Conservation (phyloP, 2,888 invertebrate species). For the Torymus aiolomorphi region DNA sequence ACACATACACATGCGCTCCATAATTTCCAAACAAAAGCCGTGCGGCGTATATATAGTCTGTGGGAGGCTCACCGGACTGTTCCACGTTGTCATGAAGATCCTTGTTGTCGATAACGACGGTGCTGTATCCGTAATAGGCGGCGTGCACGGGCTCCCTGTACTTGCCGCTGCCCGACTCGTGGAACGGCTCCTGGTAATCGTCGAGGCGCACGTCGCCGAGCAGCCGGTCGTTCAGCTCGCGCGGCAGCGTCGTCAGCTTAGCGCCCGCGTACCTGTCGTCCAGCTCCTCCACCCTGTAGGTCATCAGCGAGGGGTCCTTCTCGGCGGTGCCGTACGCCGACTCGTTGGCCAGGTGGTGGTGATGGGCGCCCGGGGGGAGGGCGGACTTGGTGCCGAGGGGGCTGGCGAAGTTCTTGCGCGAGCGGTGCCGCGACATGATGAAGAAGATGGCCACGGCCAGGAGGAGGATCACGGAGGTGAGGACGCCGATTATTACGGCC, state of each 20-base stretch:
- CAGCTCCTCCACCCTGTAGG: constrained; percentile 79
- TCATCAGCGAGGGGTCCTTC: constrained; percentile 77
- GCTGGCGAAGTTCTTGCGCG: constrained; percentile 77
- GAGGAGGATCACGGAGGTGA: constrained; percentile 79
- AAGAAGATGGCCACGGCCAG: constrained; percentile 79
- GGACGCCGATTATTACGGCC: constrained; percentile 78
- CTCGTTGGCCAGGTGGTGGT: constrained; percentile 77
- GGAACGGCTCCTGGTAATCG: constrained; percentile 75
- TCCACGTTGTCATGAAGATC: constrained; percentile 75
- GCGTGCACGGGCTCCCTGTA: constrained; percentile 73
- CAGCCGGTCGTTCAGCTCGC: constrained; percentile 74
- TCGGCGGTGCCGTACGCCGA: constrained; percentile 78
- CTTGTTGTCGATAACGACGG: constrained; percentile 75
- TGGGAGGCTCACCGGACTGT: constrained; percentile 70
- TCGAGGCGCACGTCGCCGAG: constrained; percentile 74
- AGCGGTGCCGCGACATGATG: constrained; percentile 77
- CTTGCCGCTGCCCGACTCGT: constrained; percentile 68
- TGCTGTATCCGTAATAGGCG: constrained; percentile 75
- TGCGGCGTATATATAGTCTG: neutral
- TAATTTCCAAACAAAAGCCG: constrained; percentile 46
- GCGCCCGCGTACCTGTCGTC: constrained; percentile 77
- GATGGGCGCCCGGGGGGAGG: constrained; percentile 72
- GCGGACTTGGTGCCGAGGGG: constrained; percentile 76
- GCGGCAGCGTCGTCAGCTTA: constrained; percentile 72
- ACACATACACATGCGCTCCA: neutral